Base-by-base conservation (phyloP, 2,113 vertebrate species). In the Haliaeetus leucogaster region DNA sequence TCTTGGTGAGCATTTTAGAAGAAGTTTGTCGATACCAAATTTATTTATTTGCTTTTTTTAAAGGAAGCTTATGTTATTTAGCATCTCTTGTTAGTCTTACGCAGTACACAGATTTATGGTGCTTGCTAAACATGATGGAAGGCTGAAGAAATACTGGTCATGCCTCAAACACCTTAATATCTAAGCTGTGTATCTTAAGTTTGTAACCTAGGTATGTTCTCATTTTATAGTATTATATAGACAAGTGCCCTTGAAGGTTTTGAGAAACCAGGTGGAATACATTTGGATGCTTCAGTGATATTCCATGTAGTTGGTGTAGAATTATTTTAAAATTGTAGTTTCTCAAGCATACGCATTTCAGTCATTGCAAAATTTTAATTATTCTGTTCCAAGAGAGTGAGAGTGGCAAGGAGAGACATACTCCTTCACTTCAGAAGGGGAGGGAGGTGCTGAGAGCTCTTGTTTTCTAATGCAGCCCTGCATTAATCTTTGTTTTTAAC, bases 141-240 rank as follows among this genome's bases (percentile, higher is more conserved):
- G 59, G 13, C 3, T 20, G 50, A 30, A 48, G 67, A 48, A 47
- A n/a, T 4, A 1, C 13, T 63, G 50, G 32, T 66, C 11, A 0
- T 73, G 50, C 32, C 59, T 84, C 43, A 19, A 62, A 67, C 26
- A 32, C 29, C 16, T 53, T 27, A 17, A 32, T 17, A 13, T 12
- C 55, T 22, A 20, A 42, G 14, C 27, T 36, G 25, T 53, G 5
- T 59, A 13, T 67, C 22, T 91, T 4, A 27, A 43, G 16, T 72
- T 16, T 26, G 18, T 59, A 18, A 0, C 1, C 2, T 34, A 10
- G 34, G 21, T 80, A n/a, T 66, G 32, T 55, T 81, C 48, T 77
- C 10, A 1, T 13, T 65, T 1, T 2, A 34, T 66, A 42, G 23
- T 50, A 5, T 25, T 56, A 17, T 3, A 4, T 6, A 17, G 67